Evolutionary conservation across 2,113 vertebrate genomes (phyloP).

Genomic region (Aspiorhynchus laticeps): DNA sequence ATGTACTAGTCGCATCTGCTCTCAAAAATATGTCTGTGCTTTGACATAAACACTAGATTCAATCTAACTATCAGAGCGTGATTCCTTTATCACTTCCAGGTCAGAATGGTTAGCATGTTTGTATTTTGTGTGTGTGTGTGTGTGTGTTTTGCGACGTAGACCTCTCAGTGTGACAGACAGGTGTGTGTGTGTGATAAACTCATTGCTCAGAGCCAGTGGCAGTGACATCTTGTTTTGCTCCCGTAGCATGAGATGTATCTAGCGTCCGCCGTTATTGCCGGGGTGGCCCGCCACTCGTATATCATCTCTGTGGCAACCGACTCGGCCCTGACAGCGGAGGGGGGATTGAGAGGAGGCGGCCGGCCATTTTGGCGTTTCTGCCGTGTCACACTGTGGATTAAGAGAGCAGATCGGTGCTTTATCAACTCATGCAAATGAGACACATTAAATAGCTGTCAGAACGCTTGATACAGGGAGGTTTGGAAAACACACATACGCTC

Average conservation of each 20-base stretch:
- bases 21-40: conserved; percentile 1
- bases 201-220: conserved; percentile 71
- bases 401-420: conserved; percentile 21
- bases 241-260: conserved; percentile 63
- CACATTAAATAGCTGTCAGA: conserved; percentile 36
- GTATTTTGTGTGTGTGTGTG: conserved; percentile 41
- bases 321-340: conserved; percentile 40
- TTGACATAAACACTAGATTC: not conserved
- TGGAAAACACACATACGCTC: conserved; percentile 5
- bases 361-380: conserved; percentile 33
- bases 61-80: not conserved
- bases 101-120: conserved; percentile 12
- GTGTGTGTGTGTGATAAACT: conserved; percentile 62
- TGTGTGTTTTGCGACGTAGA: conserved; percentile 3
- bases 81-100: conserved; percentile 4
- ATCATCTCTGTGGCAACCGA: conserved; percentile 61
- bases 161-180: conserved; percentile 41
- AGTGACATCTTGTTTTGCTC: conserved; percentile 74
- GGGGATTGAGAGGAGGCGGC: conserved; percentile 45
- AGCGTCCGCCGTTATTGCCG: conserved; percentile 65
- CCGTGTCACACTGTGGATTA: conserved; percentile 43
- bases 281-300: conserved; percentile 62
- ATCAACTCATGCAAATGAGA: conserved; percentile 43
- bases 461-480: not conserved
- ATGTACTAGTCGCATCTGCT: not conserved